Conservation (phyloP, 2,113 vertebrate genomes). For the Pelecanoides urinatrix region DNA sequence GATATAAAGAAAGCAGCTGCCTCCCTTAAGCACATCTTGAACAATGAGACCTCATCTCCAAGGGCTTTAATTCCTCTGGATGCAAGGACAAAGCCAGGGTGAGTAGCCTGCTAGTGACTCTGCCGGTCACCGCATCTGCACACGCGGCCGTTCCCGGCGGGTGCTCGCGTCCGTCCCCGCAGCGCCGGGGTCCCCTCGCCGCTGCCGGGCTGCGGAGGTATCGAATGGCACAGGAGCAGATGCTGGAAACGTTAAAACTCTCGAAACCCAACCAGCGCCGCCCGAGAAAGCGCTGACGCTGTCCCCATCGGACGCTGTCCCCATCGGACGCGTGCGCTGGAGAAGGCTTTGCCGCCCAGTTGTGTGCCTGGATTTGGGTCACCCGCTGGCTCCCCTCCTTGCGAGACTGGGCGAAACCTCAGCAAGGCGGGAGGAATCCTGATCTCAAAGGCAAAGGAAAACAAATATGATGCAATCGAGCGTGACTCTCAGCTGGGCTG, state of each 20-base stretch:
- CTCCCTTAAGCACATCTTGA: not conserved
- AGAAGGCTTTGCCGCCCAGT: not conserved
- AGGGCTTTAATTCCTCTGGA: constrained; percentile 57
- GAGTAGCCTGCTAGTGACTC: not conserved
- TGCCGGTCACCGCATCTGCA: not conserved
- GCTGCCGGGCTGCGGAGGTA: not conserved
- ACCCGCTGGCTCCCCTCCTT: accelerated
- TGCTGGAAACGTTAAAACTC: not conserved
- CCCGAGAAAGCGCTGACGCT: accelerated
- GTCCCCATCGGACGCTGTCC: not conserved
- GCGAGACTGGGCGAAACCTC: not conserved
- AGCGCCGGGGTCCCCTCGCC: not conserved
- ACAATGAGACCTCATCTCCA: constrained; percentile 46
- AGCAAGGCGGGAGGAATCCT: not conserved
- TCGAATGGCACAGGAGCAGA: accelerated
- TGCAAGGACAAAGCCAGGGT: constrained; percentile 66
- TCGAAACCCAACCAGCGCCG: accelerated
- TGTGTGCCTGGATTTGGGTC: not conserved
- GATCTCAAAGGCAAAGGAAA: not conserved
- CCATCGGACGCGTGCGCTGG: accelerated
- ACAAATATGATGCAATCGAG: not conserved
- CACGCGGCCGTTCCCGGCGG: not conserved
- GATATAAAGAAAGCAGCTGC: constrained; percentile 62
- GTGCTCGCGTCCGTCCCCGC: not conserved
- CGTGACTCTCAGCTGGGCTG: not conserved